Evolutionary conservation across 2,797 vertebrate genomes (phyloP), one percentile per base, ranked within the genome.

Genomic region (Brachymystax lenok): DNA sequence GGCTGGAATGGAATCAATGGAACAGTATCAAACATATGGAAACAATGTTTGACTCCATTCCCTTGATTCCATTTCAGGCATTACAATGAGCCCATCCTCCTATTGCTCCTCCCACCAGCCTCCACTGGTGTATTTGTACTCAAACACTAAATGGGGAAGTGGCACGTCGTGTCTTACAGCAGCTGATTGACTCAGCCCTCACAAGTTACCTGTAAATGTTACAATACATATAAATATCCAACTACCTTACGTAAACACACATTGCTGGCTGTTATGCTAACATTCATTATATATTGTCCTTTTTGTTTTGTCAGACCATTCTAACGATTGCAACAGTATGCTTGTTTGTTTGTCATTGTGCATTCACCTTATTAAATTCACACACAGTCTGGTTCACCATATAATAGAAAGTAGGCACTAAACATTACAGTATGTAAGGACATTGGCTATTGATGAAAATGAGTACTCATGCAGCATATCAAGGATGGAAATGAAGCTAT

Each of bases 291-390:
- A 24, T 7, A 63, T 24, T 63, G 6, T 24, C 59, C 10, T 24
- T 12, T 27, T 1, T 5, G 8, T 63, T 63, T 63, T 4, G 3
- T 27, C n/a, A 27, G n/a, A 24, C n/a, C n/a, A 8, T 61, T 61
- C 59, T 61, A 21, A 27, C 4, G 1, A 30, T 14, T 67, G 8
- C 6, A 10, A 33, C 28, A 12, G 19, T 70, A 46, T 13, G 35
- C 40, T 35, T 70, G 19, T 50, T 19, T 46, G 69, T 70, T 17
- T 70, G 19, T 70, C 33, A 33, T 33, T 35, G 30, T 33, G 16
- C 30, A 68, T 69, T 69, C 67, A 69, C 67, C 67, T 12, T 19
- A 33, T 69, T 68, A 28, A 33, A 63, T 24, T 63, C 59, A 63
- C n/a, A 12, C 13, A 46, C 40, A 12, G 40, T 46, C 12, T 63